phyloP scores from a whole-genome alignment of 1,140 invertebrate species.

The Orussus abietinus region DNA sequence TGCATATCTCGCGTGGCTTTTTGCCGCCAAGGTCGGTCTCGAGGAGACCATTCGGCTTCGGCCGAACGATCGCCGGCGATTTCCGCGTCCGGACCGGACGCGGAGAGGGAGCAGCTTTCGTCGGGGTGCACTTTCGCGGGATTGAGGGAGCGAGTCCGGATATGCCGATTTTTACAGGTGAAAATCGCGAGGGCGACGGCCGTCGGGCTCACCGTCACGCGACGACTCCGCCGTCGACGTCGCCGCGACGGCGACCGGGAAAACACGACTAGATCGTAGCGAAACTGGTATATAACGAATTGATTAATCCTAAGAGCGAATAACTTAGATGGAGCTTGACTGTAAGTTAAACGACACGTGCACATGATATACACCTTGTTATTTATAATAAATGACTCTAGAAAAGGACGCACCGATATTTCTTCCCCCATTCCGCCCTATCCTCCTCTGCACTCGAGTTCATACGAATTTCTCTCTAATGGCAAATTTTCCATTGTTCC shows the following conservation, averaged over 20 bases:
- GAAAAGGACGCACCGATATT: slow-evolving; percentile 18
- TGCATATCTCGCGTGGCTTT: slow-evolving; percentile 19
- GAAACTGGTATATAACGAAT: slow-evolving; percentile 28
- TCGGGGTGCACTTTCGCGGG: no score
- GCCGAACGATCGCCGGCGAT: no score
- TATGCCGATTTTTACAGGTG: slow-evolving; percentile 11
- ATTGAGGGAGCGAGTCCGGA: no score
- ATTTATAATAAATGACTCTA: slow-evolving; percentile 50
- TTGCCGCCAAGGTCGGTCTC: no score
- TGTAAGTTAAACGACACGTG: slow-evolving; percentile 44
- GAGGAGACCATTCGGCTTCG: no score
- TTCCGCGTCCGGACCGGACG: no score
- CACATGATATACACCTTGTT: slow-evolving; percentile 54
- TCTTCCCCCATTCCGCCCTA: slow-evolving; percentile 5
- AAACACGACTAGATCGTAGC: slow-evolving; percentile 23
- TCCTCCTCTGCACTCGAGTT: not conserved
- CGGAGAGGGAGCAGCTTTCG: no score
- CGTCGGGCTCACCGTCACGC: slow-evolving; percentile 16
- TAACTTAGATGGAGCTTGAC: slow-evolving; percentile 41
- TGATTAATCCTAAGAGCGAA: slow-evolving; percentile 23
- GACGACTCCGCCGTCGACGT: slow-evolving; percentile 18
- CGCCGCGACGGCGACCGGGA: slow-evolving; percentile 21
- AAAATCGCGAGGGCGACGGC: no score
- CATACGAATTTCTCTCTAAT: no score
- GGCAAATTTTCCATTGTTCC: no score